Base-by-base conservation (phyloP, 1,140 invertebrate species). In the Scaptomyza hsui region DNA sequence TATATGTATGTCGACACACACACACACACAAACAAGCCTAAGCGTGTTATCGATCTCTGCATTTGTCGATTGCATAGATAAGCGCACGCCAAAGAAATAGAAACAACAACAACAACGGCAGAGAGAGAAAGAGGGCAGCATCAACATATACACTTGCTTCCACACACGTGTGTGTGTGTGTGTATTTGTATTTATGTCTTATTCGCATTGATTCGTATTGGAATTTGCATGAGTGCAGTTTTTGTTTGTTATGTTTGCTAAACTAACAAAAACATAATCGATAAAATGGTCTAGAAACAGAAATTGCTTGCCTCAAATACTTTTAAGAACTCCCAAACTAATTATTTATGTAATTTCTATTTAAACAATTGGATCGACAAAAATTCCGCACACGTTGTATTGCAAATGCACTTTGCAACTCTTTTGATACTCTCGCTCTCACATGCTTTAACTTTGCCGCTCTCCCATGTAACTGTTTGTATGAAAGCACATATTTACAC, bases 21-120 rank as follows among this genome's bases (percentile, higher is more conserved):
- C n/a, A 26, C 9, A 6, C 37, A 57, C 7, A 44, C n/a, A 44
- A 16, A 32, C 18, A 41, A 5, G 26, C 13, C 3, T 12, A 41
- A 3, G 60, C 39, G 9, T 56, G 65, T 74, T 85, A 83, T 83
- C 76, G 75, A 78, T 83, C 32, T 72, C 21, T 59, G 41, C 69
- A 39, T 63, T 76, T 55, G 19, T 55, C 32, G 79, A 85, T 85
- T 86, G 77, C 80, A 86, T 77, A 85, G 80, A 85, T 85, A 85
- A 86, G 64, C 73, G 47, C 64, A 57, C 47, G 55, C 29, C 65
- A 60, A 48, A 15, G 9, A 9, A 26, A 15, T 21, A 18, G 7
- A 16, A 13, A 51, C 24, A 51, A 32, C 9, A 52, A 52, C 49
- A 52, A 18, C 24, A 24, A 24, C 4, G 24, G 6, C 4, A 37